Conservation (phyloP, 2,888 invertebrate species). For the Falcaria lacertinaria region DNA sequence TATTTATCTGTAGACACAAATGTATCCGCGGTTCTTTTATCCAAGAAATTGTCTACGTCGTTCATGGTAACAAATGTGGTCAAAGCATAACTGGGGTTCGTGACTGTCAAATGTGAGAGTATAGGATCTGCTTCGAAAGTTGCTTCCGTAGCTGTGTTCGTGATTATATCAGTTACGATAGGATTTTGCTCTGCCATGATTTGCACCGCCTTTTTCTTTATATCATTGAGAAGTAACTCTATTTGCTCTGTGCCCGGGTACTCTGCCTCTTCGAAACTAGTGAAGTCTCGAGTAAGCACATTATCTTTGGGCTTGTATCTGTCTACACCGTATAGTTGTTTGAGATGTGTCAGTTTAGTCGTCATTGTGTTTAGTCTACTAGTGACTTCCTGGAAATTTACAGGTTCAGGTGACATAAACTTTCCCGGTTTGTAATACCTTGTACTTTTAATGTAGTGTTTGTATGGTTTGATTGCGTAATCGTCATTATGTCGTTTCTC, state of each 20-base stretch:
- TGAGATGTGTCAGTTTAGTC: not conserved
- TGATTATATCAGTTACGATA: constrained; percentile 30
- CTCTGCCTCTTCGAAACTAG: constrained; percentile 1
- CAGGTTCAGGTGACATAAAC: not conserved
- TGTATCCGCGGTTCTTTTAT: constrained; percentile 12
- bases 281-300: not conserved
- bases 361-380: not conserved
- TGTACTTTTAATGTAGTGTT: not conserved
- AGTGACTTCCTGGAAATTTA: not conserved
- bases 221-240: constrained; percentile 44
- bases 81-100: constrained; percentile 9
- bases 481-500: not conserved
- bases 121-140: constrained; percentile 30
- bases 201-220: constrained; percentile 42
- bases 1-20: constrained; percentile 2
- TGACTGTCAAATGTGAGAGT: constrained; percentile 16
- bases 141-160: constrained; percentile 38
- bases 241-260: constrained; percentile 38
- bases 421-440: not conserved
- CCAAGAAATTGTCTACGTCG: constrained; percentile 8
- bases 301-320: not conserved
- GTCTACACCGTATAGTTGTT: not conserved
- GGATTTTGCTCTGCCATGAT: constrained; percentile 34
- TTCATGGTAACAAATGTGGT: constrained; percentile 18
- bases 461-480: not conserved